These are phyloP conservation scores for Trogon melanurus DNA, from an alignment of 2,113 vertebrate species.

Conservation along the genomic window DNA sequence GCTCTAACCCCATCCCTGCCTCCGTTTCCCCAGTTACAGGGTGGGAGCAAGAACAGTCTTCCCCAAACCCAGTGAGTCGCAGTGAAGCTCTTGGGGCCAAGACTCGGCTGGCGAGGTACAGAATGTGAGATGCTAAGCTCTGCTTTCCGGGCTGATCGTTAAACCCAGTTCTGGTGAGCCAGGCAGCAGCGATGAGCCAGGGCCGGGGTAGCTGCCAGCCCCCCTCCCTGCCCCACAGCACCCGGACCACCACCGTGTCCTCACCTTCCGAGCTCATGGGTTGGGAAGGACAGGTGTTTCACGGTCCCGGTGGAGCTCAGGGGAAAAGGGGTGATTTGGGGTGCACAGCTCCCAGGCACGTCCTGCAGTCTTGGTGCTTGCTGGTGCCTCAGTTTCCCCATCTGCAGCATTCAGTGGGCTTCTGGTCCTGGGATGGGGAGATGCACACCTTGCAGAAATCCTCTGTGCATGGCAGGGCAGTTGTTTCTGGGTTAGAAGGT, in stretches of 20 bases:
- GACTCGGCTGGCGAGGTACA: fast-evolving
- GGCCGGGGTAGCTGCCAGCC: neutral
- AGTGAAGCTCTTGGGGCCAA: neutral
- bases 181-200: neutral
- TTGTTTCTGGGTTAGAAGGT: slow-evolving; percentile 61
- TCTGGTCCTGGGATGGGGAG: neutral
- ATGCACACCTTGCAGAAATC: neutral
- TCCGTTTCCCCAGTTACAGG: neutral
- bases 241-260: fast-evolving
- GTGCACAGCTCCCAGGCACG: neutral
- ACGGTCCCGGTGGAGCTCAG: neutral
- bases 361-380: neutral
- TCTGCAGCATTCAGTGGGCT: fast-evolving
- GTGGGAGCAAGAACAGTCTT: neutral
- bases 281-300: neutral
- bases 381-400: neutral
- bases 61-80: fast-evolving
- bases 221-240: neutral
- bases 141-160: neutral
- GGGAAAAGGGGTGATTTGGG: neutral
- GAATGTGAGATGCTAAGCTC: neutral
- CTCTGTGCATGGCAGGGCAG: fast-evolving
- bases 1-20: neutral
- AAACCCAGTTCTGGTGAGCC: neutral
- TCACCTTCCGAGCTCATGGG: neutral